Evolutionary conservation across 2,797 vertebrate species (phyloP).

Genomic region (Salarias fasciatus): DNA sequence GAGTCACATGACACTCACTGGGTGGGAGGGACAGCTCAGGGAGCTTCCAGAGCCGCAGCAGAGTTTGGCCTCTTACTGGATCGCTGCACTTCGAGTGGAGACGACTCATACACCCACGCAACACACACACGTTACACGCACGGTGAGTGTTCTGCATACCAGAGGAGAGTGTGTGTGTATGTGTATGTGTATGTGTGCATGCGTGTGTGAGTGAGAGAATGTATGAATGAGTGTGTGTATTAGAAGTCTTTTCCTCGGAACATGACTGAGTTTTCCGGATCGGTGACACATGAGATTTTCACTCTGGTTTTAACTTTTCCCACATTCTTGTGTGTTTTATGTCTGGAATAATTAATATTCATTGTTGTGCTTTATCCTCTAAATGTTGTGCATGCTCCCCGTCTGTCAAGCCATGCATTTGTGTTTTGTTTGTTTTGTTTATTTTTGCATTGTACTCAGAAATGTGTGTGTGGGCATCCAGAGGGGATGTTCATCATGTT

Average conservation of each 20-base stretch:
- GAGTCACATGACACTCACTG: slow-evolving; percentile 77
- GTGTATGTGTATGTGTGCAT: slow-evolving; percentile 13
- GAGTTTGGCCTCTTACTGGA: slow-evolving; percentile 80
- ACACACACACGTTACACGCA: slow-evolving; percentile 62
- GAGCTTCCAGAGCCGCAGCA: slow-evolving; percentile 71
- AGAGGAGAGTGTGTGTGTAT: slow-evolving; percentile 16
- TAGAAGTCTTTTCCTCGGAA: not conserved
- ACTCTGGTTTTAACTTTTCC: not conserved
- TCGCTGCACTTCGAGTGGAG: slow-evolving; percentile 71
- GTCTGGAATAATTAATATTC: too few relatives aligned
- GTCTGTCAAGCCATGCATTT: slow-evolving; percentile 6
- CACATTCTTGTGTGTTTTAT: not conserved
- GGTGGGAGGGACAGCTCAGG: slow-evolving; percentile 64
- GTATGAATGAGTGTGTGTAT: too few relatives aligned
- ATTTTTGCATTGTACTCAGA: too few relatives aligned
- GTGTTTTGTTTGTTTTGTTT: too few relatives aligned
- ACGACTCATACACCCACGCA: slow-evolving; percentile 49
- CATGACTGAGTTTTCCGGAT: too few relatives aligned
- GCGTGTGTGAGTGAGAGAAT: too few relatives aligned
- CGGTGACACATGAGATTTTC: too few relatives aligned
- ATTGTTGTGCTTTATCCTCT: slow-evolving; percentile 14
- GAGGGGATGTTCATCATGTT: slow-evolving; percentile 25
- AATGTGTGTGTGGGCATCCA: too few relatives aligned
- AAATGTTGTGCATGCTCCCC: slow-evolving; percentile 29
- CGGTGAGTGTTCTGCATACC: slow-evolving; percentile 74